Base-by-base conservation (phyloP, 2,113 vertebrate genomes). In the Hepsetus odoe region DNA sequence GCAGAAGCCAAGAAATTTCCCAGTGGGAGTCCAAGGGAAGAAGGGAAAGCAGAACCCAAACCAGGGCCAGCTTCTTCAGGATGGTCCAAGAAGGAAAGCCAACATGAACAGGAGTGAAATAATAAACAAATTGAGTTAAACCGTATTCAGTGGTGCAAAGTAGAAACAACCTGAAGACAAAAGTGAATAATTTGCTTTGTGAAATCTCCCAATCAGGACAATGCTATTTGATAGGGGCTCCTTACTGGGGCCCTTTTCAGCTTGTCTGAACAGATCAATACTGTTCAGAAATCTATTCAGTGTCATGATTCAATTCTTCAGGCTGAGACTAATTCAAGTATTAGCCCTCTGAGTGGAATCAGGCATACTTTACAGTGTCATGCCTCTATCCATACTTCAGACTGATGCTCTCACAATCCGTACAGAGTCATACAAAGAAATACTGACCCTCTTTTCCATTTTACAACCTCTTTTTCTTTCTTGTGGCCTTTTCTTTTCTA, bases 231-330 rank as follows among this genome's bases (percentile, higher is more conserved):
- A 32, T 4, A 61, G 18, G 28, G 58, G 6, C 30, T 61, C 58
- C 30, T 61, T 61, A 32, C 30, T 0, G 12, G 32, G 16, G 18
- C 1, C 8, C 28, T 32, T 13, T 61, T 61, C 5, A 5, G 26
- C 18, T 12, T 11, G 58, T 61, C 58, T 14, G 58, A 61, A 61
- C 58, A 61, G 58, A 32, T 61, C 12, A 32, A 32, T 30, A 61
- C 58, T 28, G 32, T 61, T 30, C 32, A 32, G 26, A 61, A 61
- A 61, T 61, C 26, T 61, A 32, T 61, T 61, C 58, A 61, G 58
- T 14, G 30, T 28, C 28, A 32, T 32, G 13, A 61, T 32, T 59
- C 10, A 13, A 61, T 13, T 28, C 58, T 30, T 32, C 58, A 16
- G 30, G 18, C 26, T 61, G 26, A 6, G 13, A 24, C 24, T 58